Evolutionary conservation across 1,140 invertebrate genomes (phyloP).

Genomic region (Bombus confusus): DNA sequence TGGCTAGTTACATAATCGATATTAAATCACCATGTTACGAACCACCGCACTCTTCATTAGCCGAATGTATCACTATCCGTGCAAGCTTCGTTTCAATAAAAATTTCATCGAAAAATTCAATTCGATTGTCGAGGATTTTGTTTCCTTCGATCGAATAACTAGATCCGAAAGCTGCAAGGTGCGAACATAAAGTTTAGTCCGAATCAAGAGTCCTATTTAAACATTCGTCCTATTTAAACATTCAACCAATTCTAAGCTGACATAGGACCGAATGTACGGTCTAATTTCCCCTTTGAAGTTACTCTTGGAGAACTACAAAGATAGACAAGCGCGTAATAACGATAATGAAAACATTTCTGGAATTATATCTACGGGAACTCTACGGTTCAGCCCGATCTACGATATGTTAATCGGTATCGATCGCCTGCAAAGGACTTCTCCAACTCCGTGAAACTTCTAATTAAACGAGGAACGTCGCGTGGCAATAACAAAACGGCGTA

Average conservation of each 20-base stretch:
- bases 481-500: background rate
- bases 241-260: background rate
- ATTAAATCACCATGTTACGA: background rate
- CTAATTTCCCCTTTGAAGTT: background rate
- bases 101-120: background rate
- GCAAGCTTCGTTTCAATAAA: background rate
- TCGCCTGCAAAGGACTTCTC: background rate
- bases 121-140: background rate
- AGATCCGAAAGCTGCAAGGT: background rate
- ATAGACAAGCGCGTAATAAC: too few relatives aligned
- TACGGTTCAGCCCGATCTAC: too few relatives aligned
- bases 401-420: conserved; percentile 19
- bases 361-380: background rate
- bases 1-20: background rate
- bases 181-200: background rate
- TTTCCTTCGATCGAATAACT: background rate
- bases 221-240: background rate
- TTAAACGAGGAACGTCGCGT: background rate
- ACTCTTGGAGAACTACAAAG: background rate
- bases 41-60: background rate
- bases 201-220: background rate
- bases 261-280: too few relatives aligned
- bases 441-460: background rate
- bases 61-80: too few relatives aligned
- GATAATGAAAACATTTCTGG: background rate